Evolutionary conservation across 2,888 invertebrate species (phyloP).

Genomic region (Hyles lineata): DNA sequence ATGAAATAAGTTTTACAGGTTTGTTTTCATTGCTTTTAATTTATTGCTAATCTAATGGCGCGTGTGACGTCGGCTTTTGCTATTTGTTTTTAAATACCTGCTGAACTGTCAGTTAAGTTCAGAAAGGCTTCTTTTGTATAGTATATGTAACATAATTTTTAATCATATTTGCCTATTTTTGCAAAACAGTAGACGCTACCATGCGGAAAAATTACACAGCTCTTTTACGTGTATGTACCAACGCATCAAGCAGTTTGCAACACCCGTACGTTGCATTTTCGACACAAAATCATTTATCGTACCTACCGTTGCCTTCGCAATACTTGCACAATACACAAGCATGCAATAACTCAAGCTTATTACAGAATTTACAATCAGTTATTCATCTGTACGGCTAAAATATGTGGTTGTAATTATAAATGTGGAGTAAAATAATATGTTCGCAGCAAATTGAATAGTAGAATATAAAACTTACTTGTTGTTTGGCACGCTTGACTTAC

Average conservation of each 20-base stretch:
- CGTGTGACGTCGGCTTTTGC: no score
- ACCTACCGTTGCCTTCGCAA: conserved; percentile 14
- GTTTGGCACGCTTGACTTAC: neutral
- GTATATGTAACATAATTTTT: no score
- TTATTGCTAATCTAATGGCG: no score
- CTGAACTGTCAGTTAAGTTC: no score
- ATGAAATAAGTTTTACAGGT: no score
- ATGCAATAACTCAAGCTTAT: conserved; percentile 23
- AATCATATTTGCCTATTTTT: neutral
- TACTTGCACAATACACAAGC: conserved; percentile 8
- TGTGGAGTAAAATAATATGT: neutral
- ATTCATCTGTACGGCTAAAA: conserved; percentile 12
- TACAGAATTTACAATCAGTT: conserved; percentile 20
- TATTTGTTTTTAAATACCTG: no score
- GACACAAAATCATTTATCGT: conserved; percentile 22
- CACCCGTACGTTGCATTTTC: conserved; percentile 18
- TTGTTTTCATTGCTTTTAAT: no score
- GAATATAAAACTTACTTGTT: neutral
- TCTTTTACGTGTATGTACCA: conserved; percentile 24
- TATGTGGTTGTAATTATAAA: neutral
- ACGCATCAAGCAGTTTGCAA: conserved; percentile 3
- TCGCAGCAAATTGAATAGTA: neutral
- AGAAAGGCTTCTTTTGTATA: no score
- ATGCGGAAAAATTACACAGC: conserved; percentile 1
- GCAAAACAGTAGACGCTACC: neutral